Evolutionary conservation across 1,140 invertebrate genomes (phyloP).

Genomic region (Whitmania pigra): DNA sequence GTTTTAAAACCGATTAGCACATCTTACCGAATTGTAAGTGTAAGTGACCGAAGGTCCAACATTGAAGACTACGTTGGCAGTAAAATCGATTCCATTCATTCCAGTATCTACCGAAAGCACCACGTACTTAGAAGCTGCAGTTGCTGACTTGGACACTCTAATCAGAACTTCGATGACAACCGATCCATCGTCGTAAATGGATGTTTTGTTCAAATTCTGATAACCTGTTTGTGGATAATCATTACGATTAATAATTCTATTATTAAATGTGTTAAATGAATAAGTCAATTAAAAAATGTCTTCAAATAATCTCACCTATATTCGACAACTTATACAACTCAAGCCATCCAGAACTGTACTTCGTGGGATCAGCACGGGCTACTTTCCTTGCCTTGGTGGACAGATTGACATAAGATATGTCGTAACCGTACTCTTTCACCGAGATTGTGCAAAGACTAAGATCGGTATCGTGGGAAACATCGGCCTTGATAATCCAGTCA

Average conservation of each 20-base stretch:
- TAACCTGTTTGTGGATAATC: background rate
- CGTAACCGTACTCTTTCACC: constrained; percentile 15
- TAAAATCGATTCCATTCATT: background rate
- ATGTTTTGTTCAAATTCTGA: background rate
- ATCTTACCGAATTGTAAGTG: constrained; percentile 11
- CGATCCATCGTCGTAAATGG: constrained; percentile 5
- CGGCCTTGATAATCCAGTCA: constrained; percentile 12
- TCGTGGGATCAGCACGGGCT: background rate
- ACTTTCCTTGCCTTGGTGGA: background rate
- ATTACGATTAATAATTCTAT: too few species aligned
- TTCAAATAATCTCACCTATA: constrained; percentile 11
- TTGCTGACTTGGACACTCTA: background rate
- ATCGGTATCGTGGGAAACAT: background rate
- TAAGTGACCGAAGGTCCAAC: background rate
- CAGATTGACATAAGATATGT: constrained; percentile 7
- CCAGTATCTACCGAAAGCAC: background rate
- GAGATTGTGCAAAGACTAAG: background rate
- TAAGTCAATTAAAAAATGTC: background rate
- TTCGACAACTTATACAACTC: constrained; percentile 18
- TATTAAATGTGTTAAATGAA: background rate
- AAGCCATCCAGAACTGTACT: background rate
- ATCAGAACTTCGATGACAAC: background rate
- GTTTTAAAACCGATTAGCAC: too few species aligned
- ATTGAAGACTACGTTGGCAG: background rate
- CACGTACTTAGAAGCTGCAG: background rate